Base-by-base conservation (phyloP, 2,113 vertebrate genomes). In the Asarcornis scutulata region DNA sequence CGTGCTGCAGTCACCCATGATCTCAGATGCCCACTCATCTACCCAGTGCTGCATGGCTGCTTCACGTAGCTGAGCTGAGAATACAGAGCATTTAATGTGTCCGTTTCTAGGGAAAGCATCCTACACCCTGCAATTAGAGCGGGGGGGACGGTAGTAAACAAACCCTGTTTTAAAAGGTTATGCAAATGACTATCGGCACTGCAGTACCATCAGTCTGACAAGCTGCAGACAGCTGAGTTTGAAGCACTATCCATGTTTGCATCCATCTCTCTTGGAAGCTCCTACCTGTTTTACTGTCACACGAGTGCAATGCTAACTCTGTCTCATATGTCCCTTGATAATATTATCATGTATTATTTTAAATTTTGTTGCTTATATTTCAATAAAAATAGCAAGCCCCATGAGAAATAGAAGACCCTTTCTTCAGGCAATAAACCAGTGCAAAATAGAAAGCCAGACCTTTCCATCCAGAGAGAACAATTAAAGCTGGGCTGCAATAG, bases 1-100 rank as follows among this genome's bases (percentile, higher is more conserved):
- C 2, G 5, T 2, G 7, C 1, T 3, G 63, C 5, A 3, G 36
- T 20, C 40, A 0, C 11, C 25, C 36, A 0, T 2, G 32, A 2
- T 17, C 13, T 1, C 1, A 48, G 14, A 20, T 11, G 48, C 38
- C 22, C 2, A 9, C 34, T 20, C 12, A 4, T 1, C 11, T 8
- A 6, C 1, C 8, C n/a, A 1, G 1, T 4, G 34, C 72, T 15
- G 58, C 21, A 0, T 26, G 6, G 44, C 16, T 55, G 66, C 71
- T 32, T 17, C 60, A 1, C 29, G 0, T 1, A 32, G 73, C 55
- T 15, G 52, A 25, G 68, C 26, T 2, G 5, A 26, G 44, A 13
- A 9, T 11, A 40, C 69, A 7, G 69, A 36, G 83, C 63, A 9
- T 46, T 1, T 3, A 7, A 3, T 0, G 27, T 11, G 50, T 7